Evolutionary conservation across 2,113 vertebrate genomes (phyloP), one percentile per base, ranked within the genome.

Genomic region (Phylloscopus trochiloides): DNA sequence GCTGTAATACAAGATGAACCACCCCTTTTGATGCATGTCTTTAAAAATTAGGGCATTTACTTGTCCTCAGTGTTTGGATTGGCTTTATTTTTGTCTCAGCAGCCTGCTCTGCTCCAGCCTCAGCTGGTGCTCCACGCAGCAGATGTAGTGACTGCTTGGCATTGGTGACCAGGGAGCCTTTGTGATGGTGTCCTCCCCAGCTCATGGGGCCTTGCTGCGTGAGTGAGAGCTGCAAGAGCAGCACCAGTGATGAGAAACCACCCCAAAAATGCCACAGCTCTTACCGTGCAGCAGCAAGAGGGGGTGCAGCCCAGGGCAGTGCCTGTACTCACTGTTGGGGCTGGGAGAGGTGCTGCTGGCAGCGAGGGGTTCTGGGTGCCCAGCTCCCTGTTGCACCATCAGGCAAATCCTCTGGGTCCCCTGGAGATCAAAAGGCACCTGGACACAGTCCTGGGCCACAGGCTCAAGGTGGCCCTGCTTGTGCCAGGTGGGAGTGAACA

Each of bases 211-310:
- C 19, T 47, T 50, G 28, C 43, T 58, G 48, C 1, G 0, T 9
- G 18, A 55, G 11, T 4, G 4, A 78, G 61, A 34, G 31, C 50
- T 79, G 51, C 20, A 38, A 59, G 59, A 43, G 51, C 85, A 90
- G 50, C 55, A 59, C 12, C 42, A 31, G n/a, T 5, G 38, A n/a
- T 0, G 10, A 90, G 47, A 54, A 80, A 54, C 38, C 34, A 47
- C 51, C 15, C 47, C 4, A 48, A 67, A 75, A 80, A 24, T 11
- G 7, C 4, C 10, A 1, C 15, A 24, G 47, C 13, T 57, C 15
- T 29, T 74, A 54, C 10, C 0, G 0, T 11, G n/a, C 12, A 17
- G 31, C 45, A 51, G 32, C 0, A 0, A 81, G 29, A 68, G 9
- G 12, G 17, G 21, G 8, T 9, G 5, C 25, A 17, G 28, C 36